Base-by-base conservation (phyloP, 2,888 invertebrate genomes). In the Drosophila phalerata region DNA sequence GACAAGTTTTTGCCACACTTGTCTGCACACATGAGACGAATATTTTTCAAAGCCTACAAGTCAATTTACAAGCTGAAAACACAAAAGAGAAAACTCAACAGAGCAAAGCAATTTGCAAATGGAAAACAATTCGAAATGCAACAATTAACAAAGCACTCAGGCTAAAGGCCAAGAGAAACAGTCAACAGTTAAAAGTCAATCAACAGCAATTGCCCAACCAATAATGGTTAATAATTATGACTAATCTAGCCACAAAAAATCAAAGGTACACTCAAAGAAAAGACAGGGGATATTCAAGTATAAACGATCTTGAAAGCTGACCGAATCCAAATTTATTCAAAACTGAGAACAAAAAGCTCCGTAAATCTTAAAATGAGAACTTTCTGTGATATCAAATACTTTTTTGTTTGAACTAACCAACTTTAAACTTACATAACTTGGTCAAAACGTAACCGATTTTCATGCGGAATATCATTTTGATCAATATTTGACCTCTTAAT, bases 141-240 rank as follows among this genome's bases (percentile, higher is more conserved):
- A 64, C 70, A 72, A 67, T 87, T 69, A 69, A 38, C 45, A 64
- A 28, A 37, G 10, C 28, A 30, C 38, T 32, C 17, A 38, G 25
- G 32, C 37, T 51, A 52, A 51, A 51, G 64, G 64, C 49, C 77
- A 72, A 45, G 47, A 30, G 51, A 56, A 55, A 34, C 38, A 28
- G 13, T 17, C 30, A 0, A 11, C 32, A 19, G 22, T 58, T 72
- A 69, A 67, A 48, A 79, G 42, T 69, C 79, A 79, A 79, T 76
- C 49, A 64, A 64, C 25, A 60, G 79, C 71, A 64, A 78, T 77
- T 63, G 68, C 48, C 25, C 9, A 28, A 55, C 61, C 64, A 69
- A 83, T 77, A 73, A 77, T 71, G 60, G 61, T 79, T 67, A 66
- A 81, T 84, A 88, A 79, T 79, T 42, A 30, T 76, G 47, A 56